A percentile compares a stretch with the other conserved stretches of the same genome.
Evolutionary conservation across 2,888 invertebrate species (phyloP).

Genomic region (Brachycybe producta): DNA sequence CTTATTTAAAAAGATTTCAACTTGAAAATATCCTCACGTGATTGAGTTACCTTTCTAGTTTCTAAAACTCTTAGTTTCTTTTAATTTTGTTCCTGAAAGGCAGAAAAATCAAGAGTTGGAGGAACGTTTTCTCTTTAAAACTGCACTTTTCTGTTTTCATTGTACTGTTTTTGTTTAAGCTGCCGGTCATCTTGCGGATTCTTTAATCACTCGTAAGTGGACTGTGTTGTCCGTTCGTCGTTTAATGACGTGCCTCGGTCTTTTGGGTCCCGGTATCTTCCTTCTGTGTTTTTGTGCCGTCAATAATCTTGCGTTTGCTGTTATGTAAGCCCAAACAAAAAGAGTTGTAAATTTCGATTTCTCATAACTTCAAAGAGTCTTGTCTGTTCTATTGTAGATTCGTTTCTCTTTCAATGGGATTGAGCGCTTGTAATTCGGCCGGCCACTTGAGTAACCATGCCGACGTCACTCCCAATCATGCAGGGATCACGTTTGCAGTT

Average conservation of each 20-base stretch:
- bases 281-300: conserved; percentile 55
- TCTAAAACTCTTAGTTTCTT: too few species aligned
- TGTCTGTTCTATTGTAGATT: conserved; percentile 38
- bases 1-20: too few species aligned
- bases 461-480: conserved; percentile 61
- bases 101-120: too few species aligned
- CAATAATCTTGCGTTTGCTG: conserved; percentile 51
- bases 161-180: conserved; percentile 33
- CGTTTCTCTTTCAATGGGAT: conserved; percentile 58
- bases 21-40: too few species aligned
- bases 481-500: conserved; percentile 60
- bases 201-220: conserved; percentile 47
- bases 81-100: too few species aligned
- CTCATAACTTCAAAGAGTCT: not conserved
- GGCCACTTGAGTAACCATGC: conserved; percentile 65
- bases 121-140: too few species aligned
- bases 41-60: too few species aligned
- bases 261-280: conserved; percentile 57
- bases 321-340: conserved; percentile 41
- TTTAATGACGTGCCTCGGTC: conserved; percentile 56
- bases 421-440: conserved; percentile 60
- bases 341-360: not conserved
- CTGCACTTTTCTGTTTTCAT: not conserved
- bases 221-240: conserved; percentile 53
- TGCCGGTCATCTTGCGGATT: conserved; percentile 58